These are phyloP conservation scores for Protula sp. DNA, from an alignment of 2,888 invertebrate species.

Conservation along the genomic window DNA sequence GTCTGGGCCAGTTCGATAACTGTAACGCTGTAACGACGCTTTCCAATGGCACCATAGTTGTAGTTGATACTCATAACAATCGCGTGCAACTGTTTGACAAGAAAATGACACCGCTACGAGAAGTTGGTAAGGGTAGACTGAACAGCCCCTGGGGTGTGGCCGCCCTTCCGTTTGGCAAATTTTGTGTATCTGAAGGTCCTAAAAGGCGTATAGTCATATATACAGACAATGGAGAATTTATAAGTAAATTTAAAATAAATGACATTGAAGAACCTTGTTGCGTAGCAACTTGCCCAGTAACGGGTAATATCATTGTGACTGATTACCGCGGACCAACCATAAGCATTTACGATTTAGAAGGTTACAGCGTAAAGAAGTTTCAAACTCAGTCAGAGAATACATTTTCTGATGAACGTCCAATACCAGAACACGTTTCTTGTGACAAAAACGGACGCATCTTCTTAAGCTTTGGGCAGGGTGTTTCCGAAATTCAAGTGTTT, in stretches of 20 bases:
- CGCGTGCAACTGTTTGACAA: not conserved
- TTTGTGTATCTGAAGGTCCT: not conserved
- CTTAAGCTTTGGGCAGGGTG: not conserved
- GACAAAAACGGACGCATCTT: not conserved
- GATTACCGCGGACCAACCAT: not conserved
- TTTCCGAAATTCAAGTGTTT: not conserved
- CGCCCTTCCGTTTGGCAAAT: not conserved
- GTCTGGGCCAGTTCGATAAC: not conserved
- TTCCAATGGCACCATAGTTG: not conserved
- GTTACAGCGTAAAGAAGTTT: not conserved
- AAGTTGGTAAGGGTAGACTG: not conserved
- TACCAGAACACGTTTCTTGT: not conserved
- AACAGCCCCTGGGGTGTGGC: not conserved
- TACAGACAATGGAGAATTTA: not conserved
- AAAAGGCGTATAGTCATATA: not conserved
- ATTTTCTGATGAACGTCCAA: not conserved
- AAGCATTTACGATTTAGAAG: not conserved
- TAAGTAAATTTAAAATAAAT: not conserved
- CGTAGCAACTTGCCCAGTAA: not conserved
- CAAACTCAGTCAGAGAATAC: not conserved
- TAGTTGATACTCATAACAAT: not conserved
- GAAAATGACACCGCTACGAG: not conserved
- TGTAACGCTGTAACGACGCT: not conserved
- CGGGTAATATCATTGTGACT: not conserved
- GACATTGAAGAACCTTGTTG: not conserved